phyloP scores from a whole-genome alignment of 2,888 invertebrate genomes.

The Laspeyria flexula region DNA sequence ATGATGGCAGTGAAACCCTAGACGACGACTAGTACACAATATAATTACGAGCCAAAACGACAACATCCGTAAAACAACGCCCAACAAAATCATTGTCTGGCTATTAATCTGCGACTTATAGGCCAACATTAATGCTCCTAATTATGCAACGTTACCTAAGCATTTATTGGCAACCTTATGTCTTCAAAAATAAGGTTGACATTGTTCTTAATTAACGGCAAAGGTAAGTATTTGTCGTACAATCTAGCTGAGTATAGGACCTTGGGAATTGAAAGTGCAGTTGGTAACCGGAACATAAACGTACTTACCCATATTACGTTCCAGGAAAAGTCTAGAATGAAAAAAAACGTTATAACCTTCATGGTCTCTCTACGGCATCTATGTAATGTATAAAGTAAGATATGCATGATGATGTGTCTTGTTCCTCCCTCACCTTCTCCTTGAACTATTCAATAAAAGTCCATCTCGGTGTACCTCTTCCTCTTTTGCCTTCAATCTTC shows the following conservation, averaged over 20 bases:
- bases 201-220: slow-evolving; percentile 20
- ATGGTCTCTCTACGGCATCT: slow-evolving; percentile 2
- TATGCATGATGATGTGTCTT: too few relatives aligned
- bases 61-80: slow-evolving; percentile 47
- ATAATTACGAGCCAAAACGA: slow-evolving; percentile 29
- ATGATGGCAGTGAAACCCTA: too few relatives aligned
- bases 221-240: slow-evolving; percentile 18
- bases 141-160: slow-evolving; percentile 9
- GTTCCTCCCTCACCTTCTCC: too few relatives aligned
- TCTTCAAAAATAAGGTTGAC: slow-evolving; percentile 31
- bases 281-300: slow-evolving; percentile 68
- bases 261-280: slow-evolving; percentile 76
- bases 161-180: slow-evolving; percentile 26
- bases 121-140: slow-evolving; percentile 31
- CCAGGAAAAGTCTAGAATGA: slow-evolving; percentile 55
- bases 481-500: too few relatives aligned
- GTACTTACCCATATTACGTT: slow-evolving; percentile 45
- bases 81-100: slow-evolving; percentile 53
- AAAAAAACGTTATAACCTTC: slow-evolving; percentile 33
- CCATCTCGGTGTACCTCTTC: too few relatives aligned
- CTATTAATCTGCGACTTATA: slow-evolving; percentile 63
- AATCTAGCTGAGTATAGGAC: slow-evolving; percentile 57
- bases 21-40: not conserved
- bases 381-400: too few relatives aligned
- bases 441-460: too few relatives aligned